Percentiles rank a stretch among this genome's conserved stretches.
These are phyloP conservation scores for Gnathonemus longibarbis DNA, from an alignment of 2,113 vertebrate species.

Conservation along the genomic window DNA sequence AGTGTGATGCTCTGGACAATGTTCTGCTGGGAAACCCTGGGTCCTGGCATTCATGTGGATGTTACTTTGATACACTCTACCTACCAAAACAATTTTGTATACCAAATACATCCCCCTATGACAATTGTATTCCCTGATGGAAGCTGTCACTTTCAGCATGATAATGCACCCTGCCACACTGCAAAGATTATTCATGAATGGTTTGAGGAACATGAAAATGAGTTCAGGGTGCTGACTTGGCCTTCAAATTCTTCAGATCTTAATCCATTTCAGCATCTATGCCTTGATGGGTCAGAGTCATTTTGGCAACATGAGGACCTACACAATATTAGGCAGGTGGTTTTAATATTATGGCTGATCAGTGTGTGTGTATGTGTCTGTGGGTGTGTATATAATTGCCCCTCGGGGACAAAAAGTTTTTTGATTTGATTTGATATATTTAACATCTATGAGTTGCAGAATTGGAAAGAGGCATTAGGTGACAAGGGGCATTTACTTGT, in stretches of 20 bases:
- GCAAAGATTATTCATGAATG: neutral
- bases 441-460: neutral
- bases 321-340: neutral
- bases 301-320: neutral
- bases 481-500: neutral
- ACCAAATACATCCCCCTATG: neutral
- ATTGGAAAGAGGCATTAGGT: neutral
- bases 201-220: neutral
- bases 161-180: neutral
- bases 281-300: neutral
- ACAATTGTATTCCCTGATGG: neutral
- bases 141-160: neutral
- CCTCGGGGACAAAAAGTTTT: too few species aligned
- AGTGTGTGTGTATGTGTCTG: neutral
- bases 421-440: neutral
- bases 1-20: neutral
- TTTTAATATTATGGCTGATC: neutral
- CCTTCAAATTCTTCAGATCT: neutral
- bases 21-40: too few species aligned
- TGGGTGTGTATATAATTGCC: too few species aligned
- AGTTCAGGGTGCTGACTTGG: neutral
- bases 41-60: neutral
- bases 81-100: neutral
- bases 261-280: neutral
- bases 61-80: neutral